Evolutionary conservation across 2,113 vertebrate genomes (phyloP).

Genomic region (Procavia capensis): DNA sequence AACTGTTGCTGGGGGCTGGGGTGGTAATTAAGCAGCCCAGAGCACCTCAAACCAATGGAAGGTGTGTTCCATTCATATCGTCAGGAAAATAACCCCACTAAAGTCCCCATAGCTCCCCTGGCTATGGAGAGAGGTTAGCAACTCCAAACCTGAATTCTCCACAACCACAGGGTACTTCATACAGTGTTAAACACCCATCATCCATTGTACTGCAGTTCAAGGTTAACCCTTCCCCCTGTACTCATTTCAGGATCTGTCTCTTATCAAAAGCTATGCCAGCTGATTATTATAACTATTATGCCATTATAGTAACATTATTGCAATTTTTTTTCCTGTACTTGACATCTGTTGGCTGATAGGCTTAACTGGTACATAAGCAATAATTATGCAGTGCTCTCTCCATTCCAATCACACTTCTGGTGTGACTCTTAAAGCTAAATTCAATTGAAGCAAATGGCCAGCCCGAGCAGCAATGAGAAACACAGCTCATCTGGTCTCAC

Average conservation of each 20-base stretch:
- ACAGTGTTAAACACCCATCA: conserved; percentile 5
- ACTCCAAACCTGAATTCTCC: not conserved
- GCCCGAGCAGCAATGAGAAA: conserved; percentile 15
- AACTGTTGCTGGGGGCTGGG: not conserved
- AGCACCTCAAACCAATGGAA: not conserved
- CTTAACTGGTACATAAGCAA: conserved; percentile 85
- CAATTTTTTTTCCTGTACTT: conserved; percentile 85
- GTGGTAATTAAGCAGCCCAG: not conserved
- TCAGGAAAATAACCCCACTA: conserved; percentile 29
- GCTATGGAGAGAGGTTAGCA: not conserved
- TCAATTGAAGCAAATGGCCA: conserved; percentile 47
- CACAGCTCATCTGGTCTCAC: conserved; percentile 1
- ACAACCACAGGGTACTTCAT: conserved; percentile 7
- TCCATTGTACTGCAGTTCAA: conserved; percentile 75
- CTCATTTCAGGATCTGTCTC: conserved; percentile 76
- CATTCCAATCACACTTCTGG: conserved; percentile 61
- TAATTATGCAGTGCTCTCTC: conserved; percentile 81
- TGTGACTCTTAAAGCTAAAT: conserved; percentile 61
- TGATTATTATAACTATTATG: conserved; percentile 88
- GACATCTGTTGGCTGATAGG: conserved; percentile 87
- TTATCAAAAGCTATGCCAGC: conserved; percentile 81
- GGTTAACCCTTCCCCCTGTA: conserved; percentile 75
- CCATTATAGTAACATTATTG: conserved; percentile 86
- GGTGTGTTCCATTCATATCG: not conserved
- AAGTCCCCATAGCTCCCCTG: conserved; percentile 21